Conservation (phyloP, 2,113 vertebrate genomes). For the Willisornis vidua region DNA sequence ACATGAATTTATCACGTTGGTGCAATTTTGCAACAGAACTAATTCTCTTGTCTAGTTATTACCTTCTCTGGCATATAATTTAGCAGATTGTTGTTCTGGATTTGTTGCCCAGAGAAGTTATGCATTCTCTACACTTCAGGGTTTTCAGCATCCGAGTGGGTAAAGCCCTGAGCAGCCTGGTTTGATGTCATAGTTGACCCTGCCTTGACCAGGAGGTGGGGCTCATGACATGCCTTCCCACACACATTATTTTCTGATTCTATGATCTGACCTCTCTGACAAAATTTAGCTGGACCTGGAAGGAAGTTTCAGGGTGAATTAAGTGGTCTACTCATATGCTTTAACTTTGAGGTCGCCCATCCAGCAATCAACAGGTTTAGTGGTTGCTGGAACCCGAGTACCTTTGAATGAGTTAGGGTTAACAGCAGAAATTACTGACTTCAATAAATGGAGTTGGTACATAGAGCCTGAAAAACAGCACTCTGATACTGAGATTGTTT, state of each 20-base stretch:
- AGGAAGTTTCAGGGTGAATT: not conserved
- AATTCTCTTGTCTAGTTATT: not conserved
- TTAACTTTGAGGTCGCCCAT: not conserved
- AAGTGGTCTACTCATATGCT: not conserved
- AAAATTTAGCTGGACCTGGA: not conserved
- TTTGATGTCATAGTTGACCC: not conserved
- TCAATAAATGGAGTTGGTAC: not conserved
- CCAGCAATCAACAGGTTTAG: not conserved
- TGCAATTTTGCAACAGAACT: not conserved
- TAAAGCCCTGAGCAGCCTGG: not conserved
- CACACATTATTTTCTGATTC: not conserved
- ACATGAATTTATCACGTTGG: not conserved
- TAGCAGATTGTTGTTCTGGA: not conserved
- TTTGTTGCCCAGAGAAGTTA: not conserved
- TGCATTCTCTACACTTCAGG: not conserved
- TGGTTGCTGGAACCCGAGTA: not conserved
- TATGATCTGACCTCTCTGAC: not conserved
- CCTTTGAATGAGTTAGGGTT: not conserved
- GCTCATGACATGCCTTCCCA: not conserved
- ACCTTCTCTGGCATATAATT: not conserved
- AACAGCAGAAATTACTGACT: not conserved
- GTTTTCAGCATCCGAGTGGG: not conserved
- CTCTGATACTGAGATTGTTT: not conserved
- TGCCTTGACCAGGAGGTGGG: not conserved
- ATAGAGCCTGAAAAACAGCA: not conserved